Evolutionary conservation across 2,888 invertebrate genomes (phyloP), one percentile per base, ranked within the genome.

Genomic region (Synanthedon vespiformis): DNA sequence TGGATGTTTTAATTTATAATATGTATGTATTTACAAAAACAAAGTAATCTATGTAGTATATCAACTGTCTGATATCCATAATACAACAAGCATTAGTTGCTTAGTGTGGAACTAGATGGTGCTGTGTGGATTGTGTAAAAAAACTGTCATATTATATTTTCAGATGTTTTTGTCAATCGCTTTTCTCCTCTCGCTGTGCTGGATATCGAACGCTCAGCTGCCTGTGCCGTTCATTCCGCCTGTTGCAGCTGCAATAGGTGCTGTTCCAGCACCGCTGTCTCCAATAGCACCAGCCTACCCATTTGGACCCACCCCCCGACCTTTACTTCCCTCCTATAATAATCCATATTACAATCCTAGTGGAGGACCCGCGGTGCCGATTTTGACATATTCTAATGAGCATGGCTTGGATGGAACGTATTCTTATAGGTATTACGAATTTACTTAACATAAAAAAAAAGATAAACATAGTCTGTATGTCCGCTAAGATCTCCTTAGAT

Each of bases 341-440:
- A 77, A 74, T 56, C 76, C 71, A 6, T 80, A 77, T 57, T 76
- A 78, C 55, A 74, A 70, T 51, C 61, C 65, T 3, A 58, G 61
- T 40, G 60, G 62, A 6, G 74, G 71, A 16, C 71, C 81, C 1
- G 71, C 77, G 22, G 79, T 89, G 40, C 90, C 90, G 1, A 90
- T 90, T 47, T 55, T 89, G 40, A 78, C 86, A 4, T 89, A 89
- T 61, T 80, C 82, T 0, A 89, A 84, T 58, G 88, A 89, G 55
- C 80, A 89, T 51, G 88, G 84, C 57, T 80, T 85, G n/a, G 91
- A 90, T 68, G 91, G 91, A 56, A 89, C 89, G 16, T 91, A 91
- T 72, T 81, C 89, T 61, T 90, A 81, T 61, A 86, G 85, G 88
- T 87, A 58, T 44, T 13, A 10, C 10, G 34, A 10, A 34, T 34